Conservation (phyloP, 2,888 invertebrate genomes). For the Caenorhabditis drosophilae region DNA sequence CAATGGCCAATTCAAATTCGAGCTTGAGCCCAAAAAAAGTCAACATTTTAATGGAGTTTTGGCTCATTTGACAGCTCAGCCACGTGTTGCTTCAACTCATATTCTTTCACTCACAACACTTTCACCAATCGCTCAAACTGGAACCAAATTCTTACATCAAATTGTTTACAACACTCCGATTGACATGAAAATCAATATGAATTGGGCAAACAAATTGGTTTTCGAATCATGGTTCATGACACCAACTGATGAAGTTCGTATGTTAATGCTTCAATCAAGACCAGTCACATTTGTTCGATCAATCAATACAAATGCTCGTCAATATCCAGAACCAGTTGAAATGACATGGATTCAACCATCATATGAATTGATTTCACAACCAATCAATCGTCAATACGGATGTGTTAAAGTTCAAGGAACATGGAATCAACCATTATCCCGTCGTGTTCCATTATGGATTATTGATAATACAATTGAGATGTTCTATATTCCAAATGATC, state of each 20-base stretch:
- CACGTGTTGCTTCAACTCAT: conserved; percentile 53
- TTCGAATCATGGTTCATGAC: conserved; percentile 29
- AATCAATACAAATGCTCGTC: conserved; percentile 38
- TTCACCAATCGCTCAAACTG: conserved; percentile 51
- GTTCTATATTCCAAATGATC: conserved; percentile 26
- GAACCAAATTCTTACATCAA: conserved; percentile 56
- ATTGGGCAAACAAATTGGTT: conserved; percentile 42
- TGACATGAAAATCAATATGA: conserved; percentile 31
- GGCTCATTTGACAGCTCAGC: conserved; percentile 35
- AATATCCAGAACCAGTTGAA: conserved; percentile 47
- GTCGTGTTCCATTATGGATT: conserved; percentile 27
- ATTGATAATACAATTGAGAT: conserved; percentile 38
- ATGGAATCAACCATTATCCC: conserved; percentile 25
- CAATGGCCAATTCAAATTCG: conserved; percentile 46
- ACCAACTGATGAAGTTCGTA: conserved; percentile 36
- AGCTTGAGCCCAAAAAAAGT: conserved; percentile 46
- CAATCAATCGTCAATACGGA: conserved; percentile 23
- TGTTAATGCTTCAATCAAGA: conserved; percentile 49
- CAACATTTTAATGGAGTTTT: conserved; percentile 44
- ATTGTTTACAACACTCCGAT: conserved; percentile 43
- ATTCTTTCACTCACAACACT: conserved; percentile 41
- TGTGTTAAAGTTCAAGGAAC: conserved; percentile 32
- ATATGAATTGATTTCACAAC: conserved; percentile 20
- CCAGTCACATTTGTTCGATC: conserved; percentile 54
- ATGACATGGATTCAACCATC: conserved; percentile 30